Evolutionary conservation across 2,888 invertebrate species (phyloP).

Genomic region (Papilio elwesi): DNA sequence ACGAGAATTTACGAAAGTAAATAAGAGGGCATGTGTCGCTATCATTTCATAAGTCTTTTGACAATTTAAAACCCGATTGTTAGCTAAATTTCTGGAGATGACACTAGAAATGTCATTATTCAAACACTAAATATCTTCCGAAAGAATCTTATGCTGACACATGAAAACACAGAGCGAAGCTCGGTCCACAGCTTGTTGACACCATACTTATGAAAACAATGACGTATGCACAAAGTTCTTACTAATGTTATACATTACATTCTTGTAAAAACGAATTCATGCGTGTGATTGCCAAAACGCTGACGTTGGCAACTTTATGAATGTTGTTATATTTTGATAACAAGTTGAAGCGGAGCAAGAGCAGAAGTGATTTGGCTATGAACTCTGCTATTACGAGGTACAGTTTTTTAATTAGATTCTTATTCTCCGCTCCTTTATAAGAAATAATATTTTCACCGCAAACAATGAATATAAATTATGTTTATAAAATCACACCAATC

Average conservation of each 20-base stretch:
- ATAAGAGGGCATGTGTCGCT: no score
- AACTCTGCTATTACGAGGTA: constrained; percentile 5
- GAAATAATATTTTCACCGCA: background rate
- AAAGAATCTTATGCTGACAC: background rate
- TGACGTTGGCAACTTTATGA: constrained; percentile 28
- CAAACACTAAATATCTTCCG: background rate
- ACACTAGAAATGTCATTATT: background rate
- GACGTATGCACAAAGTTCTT: constrained; percentile 11
- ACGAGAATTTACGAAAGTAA: no score
- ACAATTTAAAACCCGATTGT: background rate
- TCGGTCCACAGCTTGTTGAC: no score
- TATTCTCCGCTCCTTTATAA: background rate
- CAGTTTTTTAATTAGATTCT: background rate
- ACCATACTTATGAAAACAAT: constrained; percentile 7
- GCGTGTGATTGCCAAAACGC: constrained; percentile 35
- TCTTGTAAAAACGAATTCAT: constrained; percentile 20
- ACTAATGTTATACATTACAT: background rate
- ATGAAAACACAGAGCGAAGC: background rate
- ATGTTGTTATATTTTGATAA: constrained; percentile 29
- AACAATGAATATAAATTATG: no score
- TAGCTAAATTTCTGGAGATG: background rate
- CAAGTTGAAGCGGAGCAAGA: constrained; percentile 4
- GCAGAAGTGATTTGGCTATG: background rate
- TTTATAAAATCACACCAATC: background rate
- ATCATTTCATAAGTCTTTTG: no score